A percentile compares a stretch with the other conserved stretches of the same genome.
These are phyloP conservation scores for Phrynosoma platyrhinos DNA, from an alignment of 2,113 vertebrate genomes.

Conservation along the genomic window DNA sequence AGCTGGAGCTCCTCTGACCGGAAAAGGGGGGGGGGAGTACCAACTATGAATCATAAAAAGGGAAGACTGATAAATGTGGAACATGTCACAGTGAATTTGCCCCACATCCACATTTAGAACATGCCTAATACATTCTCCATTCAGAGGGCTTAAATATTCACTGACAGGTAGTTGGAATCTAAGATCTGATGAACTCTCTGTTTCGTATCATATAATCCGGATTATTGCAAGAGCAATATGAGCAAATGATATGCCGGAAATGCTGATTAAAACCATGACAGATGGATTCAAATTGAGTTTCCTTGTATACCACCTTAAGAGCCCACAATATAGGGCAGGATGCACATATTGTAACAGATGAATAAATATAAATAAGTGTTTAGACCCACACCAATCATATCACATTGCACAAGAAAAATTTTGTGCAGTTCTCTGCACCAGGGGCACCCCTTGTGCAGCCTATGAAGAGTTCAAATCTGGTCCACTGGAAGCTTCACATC, in stretches of 20 bases:
- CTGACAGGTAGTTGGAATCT: constrained; percentile 15
- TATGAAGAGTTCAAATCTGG: neutral
- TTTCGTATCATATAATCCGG: neutral
- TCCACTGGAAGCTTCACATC: neutral
- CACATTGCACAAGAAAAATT: neutral
- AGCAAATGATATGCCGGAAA: neutral
- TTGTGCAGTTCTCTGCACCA: neutral
- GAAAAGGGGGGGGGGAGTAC: constrained; percentile 25
- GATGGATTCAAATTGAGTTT: too few species aligned
- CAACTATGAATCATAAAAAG: constrained; percentile 34
- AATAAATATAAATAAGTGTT: neutral
- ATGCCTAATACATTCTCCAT: neutral
- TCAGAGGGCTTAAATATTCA: neutral
- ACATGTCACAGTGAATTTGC: constrained; percentile 28
- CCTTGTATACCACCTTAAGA: too few species aligned
- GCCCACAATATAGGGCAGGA: too few species aligned
- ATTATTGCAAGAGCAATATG: neutral
- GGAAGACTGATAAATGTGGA: constrained; percentile 21
- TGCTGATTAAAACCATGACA: too few species aligned
- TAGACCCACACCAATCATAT: too few species aligned
- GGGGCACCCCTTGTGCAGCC: neutral
- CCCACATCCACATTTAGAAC: neutral
- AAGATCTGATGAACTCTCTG: neutral
- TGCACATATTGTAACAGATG: too few species aligned
- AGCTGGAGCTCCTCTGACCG: constrained; percentile 57